Conservation (phyloP, 2,797 vertebrate species). For the Neostethus bicornis region DNA sequence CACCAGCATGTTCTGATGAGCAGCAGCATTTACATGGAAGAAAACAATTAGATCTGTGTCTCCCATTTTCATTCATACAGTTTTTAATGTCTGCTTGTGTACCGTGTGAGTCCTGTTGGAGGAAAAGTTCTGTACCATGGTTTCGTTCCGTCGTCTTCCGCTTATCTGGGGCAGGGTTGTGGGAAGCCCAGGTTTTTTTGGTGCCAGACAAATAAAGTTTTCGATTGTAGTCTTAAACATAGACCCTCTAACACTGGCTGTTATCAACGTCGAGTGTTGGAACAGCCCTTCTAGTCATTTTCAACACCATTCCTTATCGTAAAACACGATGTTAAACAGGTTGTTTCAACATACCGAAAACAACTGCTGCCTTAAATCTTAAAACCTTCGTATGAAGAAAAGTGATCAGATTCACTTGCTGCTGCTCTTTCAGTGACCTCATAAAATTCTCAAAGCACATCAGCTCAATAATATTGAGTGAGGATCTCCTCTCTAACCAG, state of each 20-base stretch:
- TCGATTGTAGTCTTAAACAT: no score
- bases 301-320: slow-evolving; percentile 59
- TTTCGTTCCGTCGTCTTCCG: no score
- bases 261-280: slow-evolving; percentile 29
- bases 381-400: not conserved
- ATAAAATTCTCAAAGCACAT: slow-evolving; percentile 5
- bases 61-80: slow-evolving; percentile 53
- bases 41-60: slow-evolving; percentile 30
- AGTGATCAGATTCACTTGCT: not conserved
- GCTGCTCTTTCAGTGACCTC: slow-evolving; percentile 1
- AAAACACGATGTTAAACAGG: not conserved
- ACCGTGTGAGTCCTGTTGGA: no score
- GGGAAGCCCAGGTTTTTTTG: no score
- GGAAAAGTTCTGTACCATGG: no score
- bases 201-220: no score
- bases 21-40: slow-evolving; percentile 7
- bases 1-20: slow-evolving; percentile 9
- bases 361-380: not conserved
- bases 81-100: no score
- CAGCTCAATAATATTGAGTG: slow-evolving; percentile 32
- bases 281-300: slow-evolving; percentile 31
- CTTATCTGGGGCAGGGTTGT: no score
- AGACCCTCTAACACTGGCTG: slow-evolving; percentile 74
- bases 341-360: slow-evolving; percentile 6
- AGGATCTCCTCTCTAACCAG: slow-evolving; percentile 20